Conservation (phyloP, 2,797 vertebrate genomes). For the Pagetopsis macropterus region DNA sequence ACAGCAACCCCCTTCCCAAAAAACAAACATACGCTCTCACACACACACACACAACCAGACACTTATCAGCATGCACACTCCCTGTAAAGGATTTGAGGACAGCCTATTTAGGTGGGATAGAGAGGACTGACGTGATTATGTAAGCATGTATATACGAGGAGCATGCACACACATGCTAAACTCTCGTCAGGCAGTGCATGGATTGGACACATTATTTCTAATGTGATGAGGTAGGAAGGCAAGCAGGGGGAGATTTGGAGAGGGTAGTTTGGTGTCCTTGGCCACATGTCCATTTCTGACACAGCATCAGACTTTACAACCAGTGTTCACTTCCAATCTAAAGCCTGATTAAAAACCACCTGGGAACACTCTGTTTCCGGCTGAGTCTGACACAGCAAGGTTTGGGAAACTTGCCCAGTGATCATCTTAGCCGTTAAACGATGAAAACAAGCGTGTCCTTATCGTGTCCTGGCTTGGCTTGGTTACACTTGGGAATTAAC, state of each 20-base stretch:
- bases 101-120: constrained; percentile 67
- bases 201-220: constrained; percentile 20
- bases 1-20: constrained; percentile 55
- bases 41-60: constrained; percentile 21
- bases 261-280: constrained; percentile 37
- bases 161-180: constrained; percentile 69
- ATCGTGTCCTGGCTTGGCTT: constrained; percentile 15
- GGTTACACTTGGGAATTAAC: constrained; percentile 11
- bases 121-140: constrained; percentile 69
- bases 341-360: constrained; percentile 73
- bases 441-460: constrained; percentile 16
- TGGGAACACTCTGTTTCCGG: constrained; percentile 58
- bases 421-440: constrained; percentile 50
- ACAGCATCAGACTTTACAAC: constrained; percentile 53
- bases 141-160: constrained; percentile 67
- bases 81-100: constrained; percentile 82
- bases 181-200: constrained; percentile 78
- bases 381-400: constrained; percentile 20
- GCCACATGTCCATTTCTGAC: constrained; percentile 79
- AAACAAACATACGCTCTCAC: background rate
- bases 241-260: constrained; percentile 27
- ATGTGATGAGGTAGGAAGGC: constrained; percentile 37
- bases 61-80: constrained; percentile 59
- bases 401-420: constrained; percentile 57
- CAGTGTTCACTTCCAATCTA: constrained; percentile 47